A percentile compares a stretch with the other conserved stretches of the same genome.
Evolutionary conservation across 2,797 vertebrate species (phyloP).

Genomic region (Sphenodon punctatus): DNA sequence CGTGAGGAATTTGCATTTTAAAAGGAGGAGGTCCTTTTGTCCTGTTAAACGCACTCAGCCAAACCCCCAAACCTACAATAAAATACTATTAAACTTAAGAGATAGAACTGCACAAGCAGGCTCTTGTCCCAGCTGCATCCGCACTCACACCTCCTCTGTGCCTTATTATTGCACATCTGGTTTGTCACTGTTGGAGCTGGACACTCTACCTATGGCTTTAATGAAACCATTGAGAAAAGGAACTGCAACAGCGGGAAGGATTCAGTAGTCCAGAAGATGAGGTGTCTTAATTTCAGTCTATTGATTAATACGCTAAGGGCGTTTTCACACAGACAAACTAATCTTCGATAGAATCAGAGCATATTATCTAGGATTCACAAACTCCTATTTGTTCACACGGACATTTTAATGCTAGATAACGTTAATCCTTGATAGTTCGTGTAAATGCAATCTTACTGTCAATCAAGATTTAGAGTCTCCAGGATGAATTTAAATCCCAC

Average conservation of each 20-base stretch:
- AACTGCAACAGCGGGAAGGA: background rate
- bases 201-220: background rate
- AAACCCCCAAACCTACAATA: background rate
- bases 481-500: no score
- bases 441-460: no score
- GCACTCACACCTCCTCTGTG: background rate
- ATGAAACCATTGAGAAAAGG: background rate
- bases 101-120: background rate
- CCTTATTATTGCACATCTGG: slow-evolving; percentile 12
- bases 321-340: no score
- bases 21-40: background rate
- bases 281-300: background rate
- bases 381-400: no score
- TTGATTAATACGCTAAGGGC: no score
- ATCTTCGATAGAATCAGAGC: no score
- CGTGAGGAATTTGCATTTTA: background rate
- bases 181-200: background rate
- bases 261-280: background rate
- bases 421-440: no score
- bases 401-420: no score
- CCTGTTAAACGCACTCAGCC: background rate
- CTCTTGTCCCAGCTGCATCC: background rate
- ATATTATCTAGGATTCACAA: no score
- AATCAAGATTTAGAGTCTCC: no score
- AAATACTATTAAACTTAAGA: background rate